Base-by-base conservation (phyloP, 2,797 vertebrate species). In the Gallinago solitaria region DNA sequence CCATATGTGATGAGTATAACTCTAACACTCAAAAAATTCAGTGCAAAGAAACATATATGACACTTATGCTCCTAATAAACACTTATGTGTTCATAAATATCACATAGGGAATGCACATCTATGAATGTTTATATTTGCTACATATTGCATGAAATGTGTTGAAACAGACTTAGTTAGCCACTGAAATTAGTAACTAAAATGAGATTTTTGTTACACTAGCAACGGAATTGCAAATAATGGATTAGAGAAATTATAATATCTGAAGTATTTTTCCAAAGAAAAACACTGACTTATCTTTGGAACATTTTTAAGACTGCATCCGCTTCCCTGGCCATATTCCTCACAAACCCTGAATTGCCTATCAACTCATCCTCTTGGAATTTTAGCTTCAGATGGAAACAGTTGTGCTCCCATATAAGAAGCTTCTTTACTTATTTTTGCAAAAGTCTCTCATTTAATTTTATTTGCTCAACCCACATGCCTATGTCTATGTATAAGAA, bases 1-100 rank as follows among this genome's bases (percentile, higher is more conserved):
- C 2, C 15, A 9, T 0, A 43, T 0, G 0, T 60, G 30, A 47
- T 28, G 39, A 50, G 9, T 11, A 20, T 1, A 54, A 73, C 70
- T 73, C 39, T 6, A 70, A 30, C 39, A 41, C 8, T 43, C 23
- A 59, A 61, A 59, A 1, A 17, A 16, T 51, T 5, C 8, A 11
- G 27, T 27, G 65, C 21, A 88, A 7, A 23, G 8, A 21, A 81
- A 25, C 18, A 19, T 61, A 4, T 41, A 33, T 16, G 15, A 19
- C 16, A 28, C 25, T 53, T 33, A 3, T 43, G n/a, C 23, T 86
- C 24, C 59, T 43, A 48, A 69, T 4, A 74, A 77, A 23, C 12
- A 37, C 8, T 27, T 51, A 15, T 9, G 4, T 30, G 14, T 45
- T 73, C 28, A 43, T 64, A 57, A 64, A 48, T 63, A 64, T 21